These are phyloP conservation scores for Leptestheria dahalacensis DNA, from an alignment of 1,140 invertebrate genomes.

Conservation along the genomic window DNA sequence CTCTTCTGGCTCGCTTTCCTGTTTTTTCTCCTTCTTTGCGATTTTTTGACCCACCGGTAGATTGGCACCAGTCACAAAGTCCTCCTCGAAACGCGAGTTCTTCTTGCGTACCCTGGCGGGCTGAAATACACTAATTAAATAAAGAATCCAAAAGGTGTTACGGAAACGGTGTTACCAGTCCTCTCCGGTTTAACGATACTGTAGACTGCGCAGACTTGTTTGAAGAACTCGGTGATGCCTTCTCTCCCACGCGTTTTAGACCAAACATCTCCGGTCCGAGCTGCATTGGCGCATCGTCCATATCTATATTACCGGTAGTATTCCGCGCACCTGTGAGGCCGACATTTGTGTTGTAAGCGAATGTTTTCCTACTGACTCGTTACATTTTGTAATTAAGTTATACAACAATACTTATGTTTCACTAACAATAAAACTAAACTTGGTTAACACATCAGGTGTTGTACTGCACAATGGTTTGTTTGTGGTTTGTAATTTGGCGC, in stretches of 20 bases:
- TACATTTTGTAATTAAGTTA: too few species aligned
- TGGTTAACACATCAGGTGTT: too few species aligned
- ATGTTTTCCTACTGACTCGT: slow-evolving; percentile 25
- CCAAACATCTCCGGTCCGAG: slow-evolving; percentile 34
- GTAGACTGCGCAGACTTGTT: slow-evolving; percentile 25
- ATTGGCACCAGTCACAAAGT: neutral
- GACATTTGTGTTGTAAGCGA: slow-evolving; percentile 11
- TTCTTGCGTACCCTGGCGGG: slow-evolving; percentile 77
- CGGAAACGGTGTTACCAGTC: slow-evolving; percentile 53
- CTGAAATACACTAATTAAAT: too few species aligned
- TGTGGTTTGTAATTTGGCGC: neutral
- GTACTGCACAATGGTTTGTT: neutral
- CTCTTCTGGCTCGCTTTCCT: too few species aligned
- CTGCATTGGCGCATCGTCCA: slow-evolving; percentile 28
- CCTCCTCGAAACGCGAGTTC: slow-evolving; percentile 67
- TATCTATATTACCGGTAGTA: slow-evolving; percentile 38
- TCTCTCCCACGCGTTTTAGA: slow-evolving; percentile 57
- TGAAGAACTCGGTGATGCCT: slow-evolving; percentile 43
- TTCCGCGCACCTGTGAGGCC: slow-evolving; percentile 34
- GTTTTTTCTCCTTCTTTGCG: too few species aligned
- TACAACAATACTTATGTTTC: too few species aligned
- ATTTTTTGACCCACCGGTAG: too few species aligned
- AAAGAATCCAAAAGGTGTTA: too few species aligned
- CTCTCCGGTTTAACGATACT: slow-evolving; percentile 59
- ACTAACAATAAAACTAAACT: too few species aligned